A percentile compares a stretch with the other conserved stretches of the same genome.
Conservation (phyloP, 2,888 invertebrate genomes). For the Bugulina stolonifera region DNA sequence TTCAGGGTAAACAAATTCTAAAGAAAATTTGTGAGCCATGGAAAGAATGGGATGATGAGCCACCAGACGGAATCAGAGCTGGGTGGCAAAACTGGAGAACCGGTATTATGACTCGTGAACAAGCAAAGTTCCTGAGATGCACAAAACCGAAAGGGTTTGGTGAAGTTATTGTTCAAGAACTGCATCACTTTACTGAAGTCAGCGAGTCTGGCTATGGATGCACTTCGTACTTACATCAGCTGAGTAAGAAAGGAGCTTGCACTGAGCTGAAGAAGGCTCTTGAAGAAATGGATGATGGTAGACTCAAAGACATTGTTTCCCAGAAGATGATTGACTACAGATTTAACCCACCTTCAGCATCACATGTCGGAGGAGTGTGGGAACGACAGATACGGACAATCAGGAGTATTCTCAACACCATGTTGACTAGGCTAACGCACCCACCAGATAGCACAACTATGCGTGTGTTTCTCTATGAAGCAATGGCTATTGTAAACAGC, state of each 20-base stretch:
- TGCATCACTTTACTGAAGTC: background rate
- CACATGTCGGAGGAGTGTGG: conserved; percentile 35
- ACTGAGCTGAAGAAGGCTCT: conserved; percentile 28
- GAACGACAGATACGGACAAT: conserved; percentile 35
- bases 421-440: background rate
- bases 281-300: background rate
- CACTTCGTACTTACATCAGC: background rate
- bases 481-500: background rate
- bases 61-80: background rate
- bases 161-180: background rate
- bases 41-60: background rate
- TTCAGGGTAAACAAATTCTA: background rate
- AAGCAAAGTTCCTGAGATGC: background rate
- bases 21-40: background rate
- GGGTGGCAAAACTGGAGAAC: background rate
- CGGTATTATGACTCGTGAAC: background rate
- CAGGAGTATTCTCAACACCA: conserved; percentile 30
- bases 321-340: conserved; percentile 29
- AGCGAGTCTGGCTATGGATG: background rate
- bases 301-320: background rate
- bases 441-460: background rate
- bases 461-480: background rate
- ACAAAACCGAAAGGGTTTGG: background rate
- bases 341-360: conserved; percentile 33
- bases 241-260: conserved; percentile 27